These are phyloP conservation scores for Coptotermes formosanus DNA, from an alignment of 1,140 invertebrate genomes.

Conservation along the genomic window DNA sequence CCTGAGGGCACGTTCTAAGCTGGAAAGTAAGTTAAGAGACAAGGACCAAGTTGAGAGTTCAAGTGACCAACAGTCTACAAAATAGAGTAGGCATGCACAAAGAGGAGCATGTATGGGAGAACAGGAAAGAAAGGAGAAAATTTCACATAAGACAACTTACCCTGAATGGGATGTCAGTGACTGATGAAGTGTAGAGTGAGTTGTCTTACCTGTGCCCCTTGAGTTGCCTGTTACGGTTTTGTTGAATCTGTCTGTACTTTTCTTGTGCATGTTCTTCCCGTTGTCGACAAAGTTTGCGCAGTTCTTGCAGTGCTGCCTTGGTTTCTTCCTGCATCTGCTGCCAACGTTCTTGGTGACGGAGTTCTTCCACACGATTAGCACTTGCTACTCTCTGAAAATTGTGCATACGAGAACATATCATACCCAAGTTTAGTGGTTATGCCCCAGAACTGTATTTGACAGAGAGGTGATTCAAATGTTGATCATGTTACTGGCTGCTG, in stretches of 20 bases:
- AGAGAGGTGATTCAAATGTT: too few species aligned
- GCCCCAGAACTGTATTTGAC: too few species aligned
- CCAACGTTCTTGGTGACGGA: constrained; percentile 38
- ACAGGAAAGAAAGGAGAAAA: not conserved
- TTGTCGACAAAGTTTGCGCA: constrained; percentile 33
- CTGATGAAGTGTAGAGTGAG: not conserved
- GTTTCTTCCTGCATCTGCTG: constrained; percentile 35
- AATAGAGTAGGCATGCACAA: not conserved
- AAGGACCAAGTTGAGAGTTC: not conserved
- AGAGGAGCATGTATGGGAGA: not conserved
- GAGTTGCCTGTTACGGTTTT: constrained; percentile 38
- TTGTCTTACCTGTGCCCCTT: constrained; percentile 39
- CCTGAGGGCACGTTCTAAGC: constrained; percentile 41
- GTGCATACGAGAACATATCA: too few species aligned
- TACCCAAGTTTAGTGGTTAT: too few species aligned
- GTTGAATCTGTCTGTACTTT: constrained; percentile 34
- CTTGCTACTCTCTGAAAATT: constrained; percentile 39
- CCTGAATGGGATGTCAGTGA: too few species aligned
- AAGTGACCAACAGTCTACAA: not conserved
- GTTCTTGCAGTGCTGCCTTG: constrained; percentile 31
- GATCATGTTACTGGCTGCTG: too few species aligned
- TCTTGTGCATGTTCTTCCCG: constrained; percentile 37
- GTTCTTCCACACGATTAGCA: constrained; percentile 38
- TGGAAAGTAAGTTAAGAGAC: constrained; percentile 28
- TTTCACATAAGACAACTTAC: not conserved